Percentiles rank a stretch among this genome's conserved stretches.
These are phyloP conservation scores for Cryptus armator DNA, from an alignment of 2,888 invertebrate genomes.

Conservation along the genomic window DNA sequence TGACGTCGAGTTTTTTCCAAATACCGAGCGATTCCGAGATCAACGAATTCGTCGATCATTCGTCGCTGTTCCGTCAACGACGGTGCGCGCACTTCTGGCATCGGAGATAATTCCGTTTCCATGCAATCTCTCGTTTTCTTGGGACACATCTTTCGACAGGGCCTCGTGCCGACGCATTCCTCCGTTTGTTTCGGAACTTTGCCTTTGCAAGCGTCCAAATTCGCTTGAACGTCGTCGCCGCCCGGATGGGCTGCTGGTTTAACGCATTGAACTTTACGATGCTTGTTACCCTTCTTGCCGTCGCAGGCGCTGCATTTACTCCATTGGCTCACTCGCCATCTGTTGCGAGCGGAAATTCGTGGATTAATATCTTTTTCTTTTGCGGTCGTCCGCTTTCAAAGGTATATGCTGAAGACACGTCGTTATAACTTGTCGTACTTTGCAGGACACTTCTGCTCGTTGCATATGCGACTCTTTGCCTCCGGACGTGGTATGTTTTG, in stretches of 20 bases:
- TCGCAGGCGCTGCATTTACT: conserved; percentile 87
- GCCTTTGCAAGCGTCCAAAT: conserved; percentile 77
- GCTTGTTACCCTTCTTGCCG: conserved; percentile 84
- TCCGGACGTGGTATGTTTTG: conserved; percentile 83
- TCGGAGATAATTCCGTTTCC: neutral
- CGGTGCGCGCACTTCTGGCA: conserved; percentile 40
- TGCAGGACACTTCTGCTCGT: conserved; percentile 84
- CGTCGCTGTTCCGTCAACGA: conserved; percentile 50
- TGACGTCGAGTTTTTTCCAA: conserved; percentile 59
- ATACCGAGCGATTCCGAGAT: conserved; percentile 74
- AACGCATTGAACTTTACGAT: conserved; percentile 86
- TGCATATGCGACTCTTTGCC: conserved; percentile 84
- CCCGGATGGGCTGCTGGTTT: conserved; percentile 84
- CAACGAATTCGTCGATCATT: conserved; percentile 75
- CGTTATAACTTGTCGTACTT: conserved; percentile 81
- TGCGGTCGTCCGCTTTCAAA: neutral
- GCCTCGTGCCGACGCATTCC: conserved; percentile 74
- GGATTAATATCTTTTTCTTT: neutral
- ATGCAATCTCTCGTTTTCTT: conserved; percentile 68
- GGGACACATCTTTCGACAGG: conserved; percentile 75
- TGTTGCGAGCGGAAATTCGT: conserved; percentile 73
- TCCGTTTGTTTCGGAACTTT: conserved; percentile 75
- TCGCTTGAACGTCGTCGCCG: conserved; percentile 84
- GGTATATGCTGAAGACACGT: neutral
- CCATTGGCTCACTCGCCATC: conserved; percentile 89